These are phyloP conservation scores for Microtus montanus DNA, from an alignment of 2,113 vertebrate genomes.

Conservation along the genomic window DNA sequence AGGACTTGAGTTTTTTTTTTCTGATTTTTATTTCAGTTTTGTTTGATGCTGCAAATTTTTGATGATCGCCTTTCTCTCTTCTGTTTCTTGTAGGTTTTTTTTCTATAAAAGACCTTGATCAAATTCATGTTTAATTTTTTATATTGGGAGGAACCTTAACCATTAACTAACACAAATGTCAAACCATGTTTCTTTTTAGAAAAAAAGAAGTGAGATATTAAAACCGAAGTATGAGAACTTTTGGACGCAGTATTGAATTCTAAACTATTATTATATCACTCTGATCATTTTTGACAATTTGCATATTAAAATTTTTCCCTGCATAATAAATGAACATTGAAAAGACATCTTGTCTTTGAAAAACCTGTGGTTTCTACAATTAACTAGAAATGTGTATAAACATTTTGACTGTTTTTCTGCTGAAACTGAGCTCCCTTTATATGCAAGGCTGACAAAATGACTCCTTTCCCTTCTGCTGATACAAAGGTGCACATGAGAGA, in stretches of 20 bases:
- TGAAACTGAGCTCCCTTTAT: conserved; percentile 56
- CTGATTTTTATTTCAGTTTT: conserved; percentile 19
- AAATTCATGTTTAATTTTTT: conserved; percentile 54
- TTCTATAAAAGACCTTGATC: conserved; percentile 7
- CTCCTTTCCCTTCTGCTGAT: conserved; percentile 53
- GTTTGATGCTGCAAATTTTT: background rate
- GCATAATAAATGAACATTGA: conserved; percentile 43
- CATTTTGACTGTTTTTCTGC: conserved; percentile 46
- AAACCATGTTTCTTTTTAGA: conserved; percentile 51
- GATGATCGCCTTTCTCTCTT: conserved; percentile 23
- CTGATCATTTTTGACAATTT: conserved; percentile 57
- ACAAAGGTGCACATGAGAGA: conserved; percentile 4
- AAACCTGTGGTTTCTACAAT: conserved; percentile 60
- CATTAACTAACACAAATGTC: conserved; percentile 54
- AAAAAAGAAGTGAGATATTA: conserved; percentile 40
- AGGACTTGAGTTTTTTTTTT: conserved; percentile 17
- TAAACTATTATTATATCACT: conserved; percentile 44
- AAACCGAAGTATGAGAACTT: conserved; percentile 37
- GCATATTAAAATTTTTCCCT: conserved; percentile 42
- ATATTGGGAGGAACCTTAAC: conserved; percentile 3
- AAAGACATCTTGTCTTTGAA: conserved; percentile 58
- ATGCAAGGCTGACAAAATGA: background rate
- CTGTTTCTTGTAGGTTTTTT: background rate
- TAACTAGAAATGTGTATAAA: conserved; percentile 48
- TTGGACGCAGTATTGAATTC: background rate